Base-by-base conservation (phyloP, 2,797 vertebrate genomes). In the Enteromius afrohamiltoni region DNA sequence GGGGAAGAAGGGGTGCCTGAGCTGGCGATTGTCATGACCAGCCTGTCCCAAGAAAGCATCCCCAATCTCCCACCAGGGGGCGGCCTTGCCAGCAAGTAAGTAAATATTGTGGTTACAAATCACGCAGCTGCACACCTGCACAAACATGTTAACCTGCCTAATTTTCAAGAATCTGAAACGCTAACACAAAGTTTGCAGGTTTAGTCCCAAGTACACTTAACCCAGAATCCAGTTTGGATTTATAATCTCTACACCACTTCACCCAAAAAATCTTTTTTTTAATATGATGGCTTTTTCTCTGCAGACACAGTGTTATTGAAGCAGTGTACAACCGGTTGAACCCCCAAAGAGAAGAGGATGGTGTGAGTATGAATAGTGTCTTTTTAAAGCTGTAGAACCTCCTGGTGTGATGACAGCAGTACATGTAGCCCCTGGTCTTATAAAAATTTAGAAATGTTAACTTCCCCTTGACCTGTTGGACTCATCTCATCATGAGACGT, bases 11-110 rank as follows among this genome's bases (percentile, higher is more conserved):
- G 96, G 79, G 95, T 97, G 94, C 98, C 98, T 80, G 98, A 99
- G 92, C 94, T 99, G 91, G 95, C 96, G 89, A 96, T 97, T 26
- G 96, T 99, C 91, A 96, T 99, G 95, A 97, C 97, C 91, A 97
- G 95, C 93, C 94, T 99, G 91, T 96, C 97, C 89, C 95, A 96
- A 51, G 98, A 99, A 93, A 96, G 93, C 92, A 97, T 99, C 93
- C 97, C 97, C 87, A 95, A 97, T 91, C 94, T 99, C 88, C 98
- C 98, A 91, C 98, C 98, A 90, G 98, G 98, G 92, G 98, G 98
- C 91, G 98, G 98, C 88, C 96, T 99, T 87, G 96, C 96, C 93
- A 97, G 97, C 96, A 99, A 99, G 98, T 99, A 95, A 96, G 97
- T 93, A 88, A 3, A 26, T 31, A 26, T 47, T 4, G 26, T 6